Base-by-base conservation (phyloP, 1,140 invertebrate species). In the Drosophila ironensis region DNA sequence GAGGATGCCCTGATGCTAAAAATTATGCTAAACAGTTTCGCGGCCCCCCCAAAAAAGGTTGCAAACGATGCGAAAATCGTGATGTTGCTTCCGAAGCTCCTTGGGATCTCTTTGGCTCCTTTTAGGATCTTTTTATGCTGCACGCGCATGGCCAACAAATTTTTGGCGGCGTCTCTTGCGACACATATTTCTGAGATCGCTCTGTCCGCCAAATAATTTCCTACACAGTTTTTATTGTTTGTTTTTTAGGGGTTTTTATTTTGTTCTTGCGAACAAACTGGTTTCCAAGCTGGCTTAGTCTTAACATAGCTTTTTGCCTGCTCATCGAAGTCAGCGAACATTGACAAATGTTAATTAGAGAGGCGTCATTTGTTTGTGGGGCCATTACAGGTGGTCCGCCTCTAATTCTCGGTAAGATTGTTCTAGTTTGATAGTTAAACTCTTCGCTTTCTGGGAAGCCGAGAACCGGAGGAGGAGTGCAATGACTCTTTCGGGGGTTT, bases 81-180 rank as follows among this genome's bases (percentile, higher is more conserved):
- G 80, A 77, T 59, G 41, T 53, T 70, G 68, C 51, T 69, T 40
- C 11, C 41, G 28, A 57, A 42, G 45, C 41, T 40, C 27, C 9
- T 8, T 35, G 3, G 25, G 25, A 27, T 9, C 5, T 27, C 24
- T 53, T 48, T 41, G n/a, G 11, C 12, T 37, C 37, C 33, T 19
- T n/a, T 14, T 47, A 57, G 25, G 25, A 27, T 27, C 25, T 27
- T 27, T 27, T 30, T 11, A 60, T 41, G 33, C 37, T 28, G 56
- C 69, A 48, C 51, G 56, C 61, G 56, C 37, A 57, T 41, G 52
- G 70, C 20, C 82, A 87, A 87, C 81, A 87, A 88, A 88, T 88
- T 88, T 88, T 88, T 73, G 81, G 81, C 87, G 87, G 87, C 87
- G 87, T 88, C 87, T 89, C 72, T 84, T 80, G 75, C 87, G 72